These are phyloP conservation scores for Drosophila persimilis DNA, from an alignment of 1,140 invertebrate species.

Conservation along the genomic window DNA sequence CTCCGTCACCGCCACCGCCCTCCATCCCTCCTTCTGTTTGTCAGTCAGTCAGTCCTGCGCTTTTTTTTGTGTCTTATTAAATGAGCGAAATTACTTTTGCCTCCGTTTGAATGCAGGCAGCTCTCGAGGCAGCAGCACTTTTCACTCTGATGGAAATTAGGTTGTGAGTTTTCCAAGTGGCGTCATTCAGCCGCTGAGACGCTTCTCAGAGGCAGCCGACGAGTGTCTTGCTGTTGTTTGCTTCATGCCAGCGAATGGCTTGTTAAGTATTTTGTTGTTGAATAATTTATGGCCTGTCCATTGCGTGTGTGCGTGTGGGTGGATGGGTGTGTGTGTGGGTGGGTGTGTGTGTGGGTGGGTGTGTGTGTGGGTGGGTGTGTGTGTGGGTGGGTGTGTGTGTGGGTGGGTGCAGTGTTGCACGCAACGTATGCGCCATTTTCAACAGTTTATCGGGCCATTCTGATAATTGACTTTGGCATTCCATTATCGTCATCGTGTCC, in stretches of 20 bases:
- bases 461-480: conserved; percentile 59
- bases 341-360: too few relatives aligned
- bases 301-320: not conserved
- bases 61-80: conserved; percentile 34
- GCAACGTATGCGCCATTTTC: conserved; percentile 59
- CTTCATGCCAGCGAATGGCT: conserved; percentile 23
- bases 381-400: too few relatives aligned
- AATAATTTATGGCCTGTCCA: conserved; percentile 49
- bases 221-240: conserved; percentile 75
- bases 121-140: conserved; percentile 34
- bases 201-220: conserved; percentile 1
- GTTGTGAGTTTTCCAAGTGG: conserved; percentile 61
- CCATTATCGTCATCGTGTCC: conserved; percentile 24
- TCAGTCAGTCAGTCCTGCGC: conserved; percentile 3
- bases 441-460: conserved; percentile 48
- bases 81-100: conserved; percentile 64
- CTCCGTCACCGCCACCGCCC: not conserved
- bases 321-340: too few relatives aligned
- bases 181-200: conserved; percentile 35
- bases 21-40: not conserved
- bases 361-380: too few relatives aligned
- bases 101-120: conserved; percentile 24
- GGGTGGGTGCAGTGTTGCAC: not conserved
- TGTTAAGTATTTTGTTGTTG: conserved; percentile 65
- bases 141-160: conserved; percentile 50